These are phyloP conservation scores for Eonycteris spelaea DNA, from an alignment of 2,113 vertebrate species.

Conservation along the genomic window DNA sequence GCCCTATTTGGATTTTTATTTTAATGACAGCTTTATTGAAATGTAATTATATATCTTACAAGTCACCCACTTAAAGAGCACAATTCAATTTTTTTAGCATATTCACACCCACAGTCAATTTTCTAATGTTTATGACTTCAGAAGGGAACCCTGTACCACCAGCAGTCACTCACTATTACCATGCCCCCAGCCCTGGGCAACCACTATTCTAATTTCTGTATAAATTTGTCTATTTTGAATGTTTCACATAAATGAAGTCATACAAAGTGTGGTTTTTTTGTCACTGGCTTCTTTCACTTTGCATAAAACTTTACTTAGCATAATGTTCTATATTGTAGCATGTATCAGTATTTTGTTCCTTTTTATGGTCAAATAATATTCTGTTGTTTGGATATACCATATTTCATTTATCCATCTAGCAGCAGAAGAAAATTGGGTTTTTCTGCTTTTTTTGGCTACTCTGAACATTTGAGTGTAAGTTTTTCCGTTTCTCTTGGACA, in stretches of 20 bases:
- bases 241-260: background rate
- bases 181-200: background rate
- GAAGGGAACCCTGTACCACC: background rate
- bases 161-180: background rate
- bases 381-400: background rate
- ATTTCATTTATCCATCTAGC: background rate
- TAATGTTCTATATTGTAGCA: background rate
- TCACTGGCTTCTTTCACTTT: background rate
- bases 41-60: background rate
- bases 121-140: background rate
- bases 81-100: background rate
- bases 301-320: background rate
- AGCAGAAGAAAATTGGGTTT: background rate
- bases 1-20: background rate
- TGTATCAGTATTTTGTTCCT: background rate
- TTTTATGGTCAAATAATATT: background rate
- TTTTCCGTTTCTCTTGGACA: background rate
- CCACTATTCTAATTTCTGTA: background rate
- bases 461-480: background rate
- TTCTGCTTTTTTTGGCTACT: background rate
- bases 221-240: background rate
- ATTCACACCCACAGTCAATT: background rate
- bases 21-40: background rate
- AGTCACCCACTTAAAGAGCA: background rate
- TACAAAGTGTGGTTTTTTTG: background rate